A percentile compares a stretch with the other conserved stretches of the same genome.
These are phyloP conservation scores for Trissolcus basalis DNA, from an alignment of 1,140 invertebrate genomes.

Conservation along the genomic window DNA sequence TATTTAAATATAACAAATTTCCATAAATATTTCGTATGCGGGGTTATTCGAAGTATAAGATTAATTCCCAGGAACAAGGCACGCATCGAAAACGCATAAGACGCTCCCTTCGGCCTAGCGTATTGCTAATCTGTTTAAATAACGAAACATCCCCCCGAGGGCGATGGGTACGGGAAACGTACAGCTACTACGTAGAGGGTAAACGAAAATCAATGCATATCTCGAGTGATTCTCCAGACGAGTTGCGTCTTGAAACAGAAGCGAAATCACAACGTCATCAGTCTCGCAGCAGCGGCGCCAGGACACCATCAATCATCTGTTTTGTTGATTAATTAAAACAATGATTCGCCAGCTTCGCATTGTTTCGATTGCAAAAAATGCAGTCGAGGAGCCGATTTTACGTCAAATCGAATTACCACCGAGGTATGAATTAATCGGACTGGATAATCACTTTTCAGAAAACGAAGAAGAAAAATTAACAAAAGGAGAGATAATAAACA, in stretches of 20 bases:
- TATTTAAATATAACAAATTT: constrained; percentile 46
- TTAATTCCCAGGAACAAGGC: constrained; percentile 58
- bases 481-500: constrained; percentile 9
- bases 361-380: constrained; percentile 10
- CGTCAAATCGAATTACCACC: constrained; percentile 29
- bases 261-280: constrained; percentile 47
- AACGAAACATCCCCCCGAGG: constrained; percentile 71
- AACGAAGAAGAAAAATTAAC: constrained; percentile 38
- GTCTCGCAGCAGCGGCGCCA: constrained; percentile 1
- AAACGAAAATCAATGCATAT: constrained; percentile 73
- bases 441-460: constrained; percentile 49
- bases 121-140: constrained; percentile 75
- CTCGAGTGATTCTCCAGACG: constrained; percentile 51
- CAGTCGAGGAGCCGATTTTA: constrained; percentile 1
- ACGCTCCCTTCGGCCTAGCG: constrained; percentile 64
- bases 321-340: constrained; percentile 29
- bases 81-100: constrained; percentile 72
- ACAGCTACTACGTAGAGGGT: constrained; percentile 57
- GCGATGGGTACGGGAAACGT: constrained; percentile 57
- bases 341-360: constrained; percentile 16
- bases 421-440: constrained; percentile 26
- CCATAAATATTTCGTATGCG: constrained; percentile 46
- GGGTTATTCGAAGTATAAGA: constrained; percentile 49
- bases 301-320: constrained; percentile 25
- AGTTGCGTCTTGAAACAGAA: constrained; percentile 49